Conservation (phyloP, 2,113 vertebrate genomes). For the Festucalex cinctus region DNA sequence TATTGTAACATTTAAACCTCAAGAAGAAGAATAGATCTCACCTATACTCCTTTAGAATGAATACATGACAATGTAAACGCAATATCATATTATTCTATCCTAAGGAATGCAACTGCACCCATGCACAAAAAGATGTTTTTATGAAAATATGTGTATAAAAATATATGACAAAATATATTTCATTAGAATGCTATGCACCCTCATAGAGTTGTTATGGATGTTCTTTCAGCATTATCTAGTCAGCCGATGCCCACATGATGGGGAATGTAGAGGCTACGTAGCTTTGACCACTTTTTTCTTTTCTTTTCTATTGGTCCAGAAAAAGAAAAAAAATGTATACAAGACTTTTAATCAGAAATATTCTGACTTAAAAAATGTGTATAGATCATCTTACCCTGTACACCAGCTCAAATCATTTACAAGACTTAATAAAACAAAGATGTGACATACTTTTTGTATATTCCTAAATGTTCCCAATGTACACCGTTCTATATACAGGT, state of each 20-base stretch:
- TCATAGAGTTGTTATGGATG: slow-evolving; percentile 80
- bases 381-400: slow-evolving; percentile 79
- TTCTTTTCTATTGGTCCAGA: slow-evolving; percentile 71
- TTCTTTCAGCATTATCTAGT: slow-evolving; percentile 77
- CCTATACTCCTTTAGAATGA: slow-evolving; percentile 79
- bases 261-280: slow-evolving; percentile 78
- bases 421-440: slow-evolving; percentile 80
- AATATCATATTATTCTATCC: slow-evolving; percentile 81
- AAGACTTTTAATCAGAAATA: slow-evolving; percentile 74
- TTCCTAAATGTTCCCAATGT: neutral
- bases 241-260: slow-evolving; percentile 69
- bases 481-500: neutral
- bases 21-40: slow-evolving; percentile 74
- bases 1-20: slow-evolving; percentile 74
- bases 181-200: slow-evolving; percentile 84
- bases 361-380: slow-evolving; percentile 77
- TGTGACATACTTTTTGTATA: slow-evolving; percentile 56
- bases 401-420: slow-evolving; percentile 82
- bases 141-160: slow-evolving; percentile 80
- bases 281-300: slow-evolving; percentile 75
- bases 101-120: slow-evolving; percentile 83
- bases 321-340: slow-evolving; percentile 65
- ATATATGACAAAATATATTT: slow-evolving; percentile 77
- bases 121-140: slow-evolving; percentile 81
- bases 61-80: slow-evolving; percentile 79